Conservation (phyloP, 2,888 invertebrate species). For the Agriopis leucophaearia region DNA sequence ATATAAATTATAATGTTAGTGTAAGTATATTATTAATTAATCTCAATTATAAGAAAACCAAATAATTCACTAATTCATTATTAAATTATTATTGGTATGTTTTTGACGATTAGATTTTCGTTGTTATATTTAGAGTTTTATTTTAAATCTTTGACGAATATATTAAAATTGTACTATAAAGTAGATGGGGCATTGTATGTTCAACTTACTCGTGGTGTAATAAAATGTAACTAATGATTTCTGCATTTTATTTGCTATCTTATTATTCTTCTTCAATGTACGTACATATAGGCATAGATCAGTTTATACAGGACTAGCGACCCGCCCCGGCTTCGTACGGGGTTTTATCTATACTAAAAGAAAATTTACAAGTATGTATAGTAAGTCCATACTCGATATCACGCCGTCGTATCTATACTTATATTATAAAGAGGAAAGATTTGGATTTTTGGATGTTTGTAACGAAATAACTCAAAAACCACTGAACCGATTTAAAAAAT, state of each 20-base stretch:
- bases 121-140: slow-evolving; percentile 47
- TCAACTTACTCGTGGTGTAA: slow-evolving; percentile 42
- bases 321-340: too few relatives aligned
- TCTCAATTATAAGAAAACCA: slow-evolving; percentile 47
- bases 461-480: too few relatives aligned
- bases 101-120: slow-evolving; percentile 39
- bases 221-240: slow-evolving; percentile 45
- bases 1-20: slow-evolving; percentile 32
- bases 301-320: too few relatives aligned
- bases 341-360: too few relatives aligned
- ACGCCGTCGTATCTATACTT: too few relatives aligned
- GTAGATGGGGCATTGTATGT: slow-evolving; percentile 42
- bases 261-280: too few relatives aligned
- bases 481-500: too few relatives aligned
- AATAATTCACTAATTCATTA: slow-evolving; percentile 47
- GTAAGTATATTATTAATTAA: slow-evolving; percentile 38
- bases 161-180: slow-evolving; percentile 38
- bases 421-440: too few relatives aligned
- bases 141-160: slow-evolving; percentile 39
- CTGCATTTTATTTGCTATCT: slow-evolving; percentile 31
- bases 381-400: too few relatives aligned
- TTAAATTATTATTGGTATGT: slow-evolving; percentile 50
- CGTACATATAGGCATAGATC: too few relatives aligned
- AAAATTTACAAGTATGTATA: too few relatives aligned
- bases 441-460: too few relatives aligned